Evolutionary conservation across 2,888 invertebrate genomes (phyloP).

Genomic region (Drosophila anceps): DNA sequence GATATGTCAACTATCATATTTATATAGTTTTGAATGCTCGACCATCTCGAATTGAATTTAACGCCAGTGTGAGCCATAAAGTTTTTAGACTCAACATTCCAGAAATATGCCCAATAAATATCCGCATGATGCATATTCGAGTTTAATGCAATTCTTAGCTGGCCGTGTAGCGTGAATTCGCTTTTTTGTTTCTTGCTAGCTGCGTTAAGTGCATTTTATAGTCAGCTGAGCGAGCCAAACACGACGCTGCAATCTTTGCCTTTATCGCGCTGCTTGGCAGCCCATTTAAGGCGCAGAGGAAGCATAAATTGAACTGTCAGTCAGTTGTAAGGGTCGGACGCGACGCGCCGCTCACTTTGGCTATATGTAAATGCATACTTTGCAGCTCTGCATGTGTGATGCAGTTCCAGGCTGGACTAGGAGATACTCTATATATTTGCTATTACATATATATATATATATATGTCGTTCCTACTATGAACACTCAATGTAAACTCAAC

Average conservation of each 20-base stretch:
- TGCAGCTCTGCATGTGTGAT: slow-evolving; percentile 44
- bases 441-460: too few relatives aligned
- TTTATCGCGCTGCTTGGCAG: slow-evolving; percentile 69
- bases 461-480: too few relatives aligned
- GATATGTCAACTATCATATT: too few relatives aligned
- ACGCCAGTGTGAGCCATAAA: neutral
- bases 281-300: slow-evolving; percentile 68
- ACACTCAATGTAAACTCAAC: too few relatives aligned
- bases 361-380: slow-evolving; percentile 68
- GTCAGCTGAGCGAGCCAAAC: slow-evolving; percentile 64
- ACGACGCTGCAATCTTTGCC: slow-evolving; percentile 73
- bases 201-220: slow-evolving; percentile 83
- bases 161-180: slow-evolving; percentile 17
- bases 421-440: neutral
- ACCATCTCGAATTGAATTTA: neutral
- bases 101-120: slow-evolving; percentile 66
- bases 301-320: slow-evolving; percentile 81
- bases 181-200: slow-evolving; percentile 29
- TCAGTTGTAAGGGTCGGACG: slow-evolving; percentile 50
- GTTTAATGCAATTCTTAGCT: slow-evolving; percentile 46
- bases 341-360: slow-evolving; percentile 27
- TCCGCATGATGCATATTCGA: slow-evolving; percentile 41
- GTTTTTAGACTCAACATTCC: slow-evolving; percentile 24
- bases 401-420: neutral
- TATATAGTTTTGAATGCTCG: neutral